Evolutionary conservation across 2,113 vertebrate species (phyloP).

Genomic region (Megaleporinus macrocephalus): DNA sequence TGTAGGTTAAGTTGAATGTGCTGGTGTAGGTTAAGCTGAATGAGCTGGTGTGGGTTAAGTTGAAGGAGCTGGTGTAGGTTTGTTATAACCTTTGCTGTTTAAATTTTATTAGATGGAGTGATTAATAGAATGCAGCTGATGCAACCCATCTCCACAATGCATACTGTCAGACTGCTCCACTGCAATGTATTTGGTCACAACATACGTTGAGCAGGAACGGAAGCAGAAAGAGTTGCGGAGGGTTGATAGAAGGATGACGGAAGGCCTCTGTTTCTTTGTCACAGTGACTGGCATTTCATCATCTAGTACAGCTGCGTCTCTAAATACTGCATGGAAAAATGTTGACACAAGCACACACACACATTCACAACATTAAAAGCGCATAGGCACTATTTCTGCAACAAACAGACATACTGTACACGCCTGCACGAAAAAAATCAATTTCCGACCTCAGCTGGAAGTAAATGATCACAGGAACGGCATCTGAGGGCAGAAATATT

Average conservation of each 20-base stretch:
- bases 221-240: not conserved
- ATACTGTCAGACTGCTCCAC: too few species aligned
- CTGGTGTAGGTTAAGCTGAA: too few species aligned
- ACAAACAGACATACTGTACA: slow-evolving; percentile 3
- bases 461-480: slow-evolving; percentile 21
- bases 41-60: too few species aligned
- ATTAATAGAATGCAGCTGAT: not conserved
- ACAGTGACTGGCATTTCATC: slow-evolving; percentile 20
- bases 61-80: too few species aligned
- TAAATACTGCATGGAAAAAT: slow-evolving; percentile 1
- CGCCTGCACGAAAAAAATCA: not conserved
- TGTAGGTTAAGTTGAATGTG: too few species aligned
- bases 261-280: not conserved
- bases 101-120: not conserved
- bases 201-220: not conserved
- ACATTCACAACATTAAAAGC: not conserved
- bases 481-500: slow-evolving; percentile 7
- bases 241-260: not conserved
- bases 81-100: too few species aligned
- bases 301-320: slow-evolving; percentile 3
- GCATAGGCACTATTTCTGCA: not conserved
- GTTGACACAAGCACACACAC: not conserved
- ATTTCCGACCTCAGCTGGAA: slow-evolving; percentile 12
- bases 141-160: too few species aligned
- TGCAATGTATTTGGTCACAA: too few species aligned